Evolutionary conservation across 2,113 vertebrate genomes (phyloP), one percentile per base, ranked within the genome.

Genomic region (Aphyosemion australe): DNA sequence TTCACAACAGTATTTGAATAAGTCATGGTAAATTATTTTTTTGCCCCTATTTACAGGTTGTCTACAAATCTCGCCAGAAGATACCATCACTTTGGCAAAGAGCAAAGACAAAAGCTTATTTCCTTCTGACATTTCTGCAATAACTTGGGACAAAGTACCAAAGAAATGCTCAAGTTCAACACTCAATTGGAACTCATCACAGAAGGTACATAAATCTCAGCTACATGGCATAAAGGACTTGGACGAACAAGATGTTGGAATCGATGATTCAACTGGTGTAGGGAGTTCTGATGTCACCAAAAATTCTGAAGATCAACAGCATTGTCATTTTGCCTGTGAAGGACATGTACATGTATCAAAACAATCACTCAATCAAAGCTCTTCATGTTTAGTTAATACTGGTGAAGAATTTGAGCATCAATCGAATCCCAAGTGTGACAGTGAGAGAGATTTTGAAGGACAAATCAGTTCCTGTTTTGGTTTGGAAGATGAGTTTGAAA

Each of bases 31-130:
- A 84, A 1, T 60, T 65, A 1, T 13, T 80, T 42, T 83, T 14
- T 82, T 83, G 76, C 46, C 48, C 34, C 34, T 26, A 39, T 76
- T 61, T 60, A 76, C 78, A 85, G 84, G 67, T 37, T 59, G 15
- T 74, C 54, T 18, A 34, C 31, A 39, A 19, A 69, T 65, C 43
- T 19, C 47, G 47, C 3, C 2, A 32, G 46, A 71, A 0, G 57
- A 45, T 43, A 51, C 72, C 57, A 31, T 42, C 21, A 39, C 51
- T 47, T 56, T 42, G 31, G 32, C 46, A 62, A 63, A 54, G 41
- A 68, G 41, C 43, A 58, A 72, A 43, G 62, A 73, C 11, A 31
- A 52, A 12, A 31, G 10, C 56, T 60, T 59, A 2, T 34, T 69
- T 52, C 2, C 58, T 9, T 20, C 8, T 2, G 16, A 65, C 13